phyloP scores from a whole-genome alignment of 2,113 vertebrate species.

The Chiloscyllium plagiosum region DNA sequence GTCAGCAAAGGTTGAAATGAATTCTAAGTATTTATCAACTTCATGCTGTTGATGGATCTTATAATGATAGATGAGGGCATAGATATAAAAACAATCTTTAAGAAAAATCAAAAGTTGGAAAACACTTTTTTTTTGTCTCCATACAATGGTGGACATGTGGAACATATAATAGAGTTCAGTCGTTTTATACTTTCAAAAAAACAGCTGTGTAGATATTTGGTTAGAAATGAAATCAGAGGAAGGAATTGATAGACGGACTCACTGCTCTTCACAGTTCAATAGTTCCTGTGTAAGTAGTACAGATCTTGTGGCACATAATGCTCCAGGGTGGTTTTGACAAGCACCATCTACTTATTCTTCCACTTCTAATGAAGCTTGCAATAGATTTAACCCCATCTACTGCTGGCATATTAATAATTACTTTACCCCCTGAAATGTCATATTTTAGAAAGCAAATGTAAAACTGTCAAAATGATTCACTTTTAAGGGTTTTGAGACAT shows the following conservation, averaged over 20 bases:
- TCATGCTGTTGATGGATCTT: not conserved
- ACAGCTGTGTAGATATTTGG: not conserved
- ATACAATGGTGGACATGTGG: not conserved
- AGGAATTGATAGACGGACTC: not conserved
- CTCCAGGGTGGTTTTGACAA: not conserved
- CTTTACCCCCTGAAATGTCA: not conserved
- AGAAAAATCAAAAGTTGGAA: not conserved
- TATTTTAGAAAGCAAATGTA: not conserved
- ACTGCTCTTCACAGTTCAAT: not conserved
- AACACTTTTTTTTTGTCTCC: not conserved
- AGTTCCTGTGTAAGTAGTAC: not conserved
- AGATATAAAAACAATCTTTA: not conserved
- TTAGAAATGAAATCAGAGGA: too few species aligned
- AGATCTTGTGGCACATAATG: too few species aligned
- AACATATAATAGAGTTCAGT: not conserved
- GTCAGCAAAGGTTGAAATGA: too few species aligned
- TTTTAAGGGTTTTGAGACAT: not conserved
- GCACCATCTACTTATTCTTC: not conserved
- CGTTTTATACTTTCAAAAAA: not conserved
- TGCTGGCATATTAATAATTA: not conserved
- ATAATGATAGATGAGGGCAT: not conserved
- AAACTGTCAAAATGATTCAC: not conserved
- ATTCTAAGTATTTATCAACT: too few species aligned
- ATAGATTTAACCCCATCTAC: not conserved
- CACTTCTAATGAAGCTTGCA: too few species aligned